phyloP scores from a whole-genome alignment of 2,797 vertebrate genomes.

The Buceros bicornis region DNA sequence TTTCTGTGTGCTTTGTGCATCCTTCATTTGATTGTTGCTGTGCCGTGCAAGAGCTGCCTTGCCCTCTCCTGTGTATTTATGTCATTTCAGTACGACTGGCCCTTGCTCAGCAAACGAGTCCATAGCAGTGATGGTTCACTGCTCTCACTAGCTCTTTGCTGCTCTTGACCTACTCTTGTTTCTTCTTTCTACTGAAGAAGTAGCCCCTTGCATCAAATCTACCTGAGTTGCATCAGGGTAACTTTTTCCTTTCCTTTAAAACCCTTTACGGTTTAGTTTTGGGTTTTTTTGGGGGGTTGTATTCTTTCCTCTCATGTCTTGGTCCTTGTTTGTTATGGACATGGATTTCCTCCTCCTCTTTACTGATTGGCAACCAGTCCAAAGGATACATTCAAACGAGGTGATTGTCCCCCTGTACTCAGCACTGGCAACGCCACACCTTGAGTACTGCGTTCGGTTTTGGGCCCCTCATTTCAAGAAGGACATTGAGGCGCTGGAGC shows the following conservation, averaged over 20 bases:
- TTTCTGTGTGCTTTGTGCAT: background rate
- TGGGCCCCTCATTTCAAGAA: too few species aligned
- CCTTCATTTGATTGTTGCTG: background rate
- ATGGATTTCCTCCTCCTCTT: background rate
- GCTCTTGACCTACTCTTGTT: background rate
- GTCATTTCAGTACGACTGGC: background rate
- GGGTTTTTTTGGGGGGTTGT: background rate
- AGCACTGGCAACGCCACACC: too few species aligned
- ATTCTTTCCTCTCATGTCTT: rapidly evolving
- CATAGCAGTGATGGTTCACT: background rate
- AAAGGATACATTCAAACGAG: background rate
- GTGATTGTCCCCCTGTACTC: too few species aligned
- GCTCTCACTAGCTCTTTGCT: background rate
- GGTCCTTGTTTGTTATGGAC: background rate
- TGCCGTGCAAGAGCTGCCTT: background rate
- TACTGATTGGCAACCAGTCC: background rate
- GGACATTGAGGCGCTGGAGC: too few species aligned
- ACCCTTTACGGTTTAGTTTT: background rate
- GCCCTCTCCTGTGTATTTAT: background rate
- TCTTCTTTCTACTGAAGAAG: background rate
- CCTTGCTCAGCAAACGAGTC: background rate
- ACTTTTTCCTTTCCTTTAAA: background rate
- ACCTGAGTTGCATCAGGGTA: background rate
- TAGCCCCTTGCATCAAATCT: background rate
- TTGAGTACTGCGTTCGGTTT: too few species aligned